Evolutionary conservation across 2,113 vertebrate genomes (phyloP).

Genomic region (Dasyornis broadbenti): DNA sequence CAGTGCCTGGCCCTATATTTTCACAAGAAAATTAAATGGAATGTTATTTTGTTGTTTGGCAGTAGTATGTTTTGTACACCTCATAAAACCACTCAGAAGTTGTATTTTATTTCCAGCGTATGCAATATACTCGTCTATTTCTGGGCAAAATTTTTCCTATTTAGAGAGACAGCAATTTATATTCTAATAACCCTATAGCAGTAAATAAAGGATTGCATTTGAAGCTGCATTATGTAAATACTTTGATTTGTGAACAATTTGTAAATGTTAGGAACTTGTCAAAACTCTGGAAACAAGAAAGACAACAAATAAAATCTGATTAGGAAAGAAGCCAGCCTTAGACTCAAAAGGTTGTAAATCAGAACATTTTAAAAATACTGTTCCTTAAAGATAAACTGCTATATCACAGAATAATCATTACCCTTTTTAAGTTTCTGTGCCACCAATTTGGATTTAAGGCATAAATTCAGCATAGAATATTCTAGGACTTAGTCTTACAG

Average conservation of each 20-base stretch:
- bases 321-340: neutral
- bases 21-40: neutral
- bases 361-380: neutral
- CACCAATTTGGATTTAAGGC: slow-evolving; percentile 2
- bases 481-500: neutral
- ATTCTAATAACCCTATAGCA: neutral
- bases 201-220: neutral
- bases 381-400: neutral
- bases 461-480: neutral
- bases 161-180: neutral
- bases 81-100: neutral
- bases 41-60: neutral
- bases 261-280: neutral
- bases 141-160: neutral
- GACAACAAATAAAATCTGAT: neutral
- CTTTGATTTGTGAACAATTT: neutral
- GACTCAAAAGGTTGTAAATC: neutral
- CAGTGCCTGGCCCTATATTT: neutral
- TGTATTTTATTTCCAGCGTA: neutral
- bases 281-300: neutral
- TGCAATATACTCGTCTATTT: neutral
- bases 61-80: neutral
- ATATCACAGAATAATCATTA: neutral
- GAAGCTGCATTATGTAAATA: neutral
- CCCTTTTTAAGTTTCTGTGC: neutral